Evolutionary conservation across 2,888 invertebrate genomes (phyloP).

Genomic region (Seladonia tumulorum): DNA sequence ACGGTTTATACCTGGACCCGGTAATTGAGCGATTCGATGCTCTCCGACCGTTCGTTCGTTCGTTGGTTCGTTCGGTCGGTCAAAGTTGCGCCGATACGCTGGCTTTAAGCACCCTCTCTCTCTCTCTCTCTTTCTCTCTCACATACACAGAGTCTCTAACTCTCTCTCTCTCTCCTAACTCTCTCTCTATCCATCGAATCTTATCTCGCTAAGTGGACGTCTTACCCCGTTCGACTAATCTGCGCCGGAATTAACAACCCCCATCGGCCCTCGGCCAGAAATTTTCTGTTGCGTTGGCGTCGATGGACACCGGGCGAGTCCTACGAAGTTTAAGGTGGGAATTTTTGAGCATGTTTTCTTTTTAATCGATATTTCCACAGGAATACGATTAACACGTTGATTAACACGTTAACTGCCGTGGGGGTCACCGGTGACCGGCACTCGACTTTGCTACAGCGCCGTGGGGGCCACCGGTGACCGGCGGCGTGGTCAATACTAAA

Average conservation of each 20-base stretch:
- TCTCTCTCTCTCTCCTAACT: background rate
- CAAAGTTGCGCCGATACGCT: slow-evolving; percentile 43
- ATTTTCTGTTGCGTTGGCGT: background rate
- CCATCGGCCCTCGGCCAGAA: background rate
- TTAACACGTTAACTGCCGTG: no score
- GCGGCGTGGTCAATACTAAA: no score
- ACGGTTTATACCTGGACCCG: slow-evolving; percentile 43
- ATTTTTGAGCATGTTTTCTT: no score
- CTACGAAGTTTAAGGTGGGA: background rate
- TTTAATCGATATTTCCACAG: no score
- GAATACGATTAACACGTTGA: no score
- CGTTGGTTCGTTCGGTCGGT: slow-evolving; percentile 17
- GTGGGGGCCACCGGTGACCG: no score
- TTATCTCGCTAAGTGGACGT: slow-evolving; percentile 21
- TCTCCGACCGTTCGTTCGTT: slow-evolving; percentile 19
- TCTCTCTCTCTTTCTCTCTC: background rate
- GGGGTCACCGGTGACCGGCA: no score
- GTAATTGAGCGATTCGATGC: slow-evolving; percentile 52
- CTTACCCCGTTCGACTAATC: slow-evolving; percentile 9
- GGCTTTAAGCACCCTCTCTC: slow-evolving; percentile 17
- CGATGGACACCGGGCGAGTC: background rate
- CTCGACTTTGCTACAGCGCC: no score
- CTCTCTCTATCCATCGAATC: slow-evolving; percentile 9
- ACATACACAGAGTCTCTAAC: no score
- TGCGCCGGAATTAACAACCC: background rate